Base-by-base conservation (phyloP, 1,140 invertebrate species). In the Cephus cinctus region DNA sequence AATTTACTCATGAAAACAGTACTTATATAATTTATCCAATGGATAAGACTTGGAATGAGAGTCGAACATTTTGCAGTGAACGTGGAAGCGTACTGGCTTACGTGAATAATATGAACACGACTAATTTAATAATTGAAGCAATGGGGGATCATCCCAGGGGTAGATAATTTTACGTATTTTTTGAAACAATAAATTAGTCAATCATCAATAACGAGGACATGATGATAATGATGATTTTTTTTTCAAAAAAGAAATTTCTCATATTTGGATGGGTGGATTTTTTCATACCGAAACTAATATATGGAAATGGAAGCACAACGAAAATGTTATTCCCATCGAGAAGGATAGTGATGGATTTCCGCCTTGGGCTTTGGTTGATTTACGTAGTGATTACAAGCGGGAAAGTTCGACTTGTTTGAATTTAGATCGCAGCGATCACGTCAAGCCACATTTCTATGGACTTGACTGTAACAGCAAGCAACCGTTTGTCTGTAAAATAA, bases 121-220 rank as follows among this genome's bases (percentile, higher is more conserved):
- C 56, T 5, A 56, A 58, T 43, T 9, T 56, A 9, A 61, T 66
- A 16, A 47, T 61, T 25, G 54, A 59, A 34, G 56, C 59, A 6
- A 66, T 66, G 61, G 59, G 56, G 5, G 63, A 66, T 60, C 61
- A 63, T 53, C 63, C 61, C 6, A 52, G 55, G 54, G 57, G 57
- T 55, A 44, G n/a, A 52, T 25, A 27, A 15, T 12, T 41, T 34
- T n/a, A 14, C 21, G 35, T 43, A 27, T 50, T 25, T n/a, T n/a
- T 27, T 8, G n/a, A n/a, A 27, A 27, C n/a, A 8, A 27, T 27
- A 8, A 27, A n/a, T 27, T n/a, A n/a, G 25, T 27, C 6, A 6
- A 27, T 27, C 6, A 8, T 8, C 25, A 27, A 27, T n/a, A 27
- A 8, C 25, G 25, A 27, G n/a, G 6, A 6, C n/a, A n/a, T 8